Evolutionary conservation across 2,888 invertebrate species (phyloP).

Genomic region (Rotaria magnacalcarata): DNA sequence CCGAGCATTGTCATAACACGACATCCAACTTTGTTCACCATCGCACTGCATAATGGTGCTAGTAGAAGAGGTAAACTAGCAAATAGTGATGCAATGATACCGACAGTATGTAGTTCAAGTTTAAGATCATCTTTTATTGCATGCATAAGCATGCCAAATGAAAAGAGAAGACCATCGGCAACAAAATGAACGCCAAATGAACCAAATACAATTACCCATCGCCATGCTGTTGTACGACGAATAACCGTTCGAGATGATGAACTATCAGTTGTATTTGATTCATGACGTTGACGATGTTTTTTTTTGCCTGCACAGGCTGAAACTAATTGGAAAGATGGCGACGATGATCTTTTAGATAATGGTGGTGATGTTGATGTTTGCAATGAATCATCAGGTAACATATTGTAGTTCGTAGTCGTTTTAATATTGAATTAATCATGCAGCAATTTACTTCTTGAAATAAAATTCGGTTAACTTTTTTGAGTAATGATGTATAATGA

Average conservation of each 20-base stretch:
- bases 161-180: slow-evolving; percentile 76
- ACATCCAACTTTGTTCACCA: slow-evolving; percentile 57
- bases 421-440: background rate
- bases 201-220: background rate
- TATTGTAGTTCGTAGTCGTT: background rate
- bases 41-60: slow-evolving; percentile 57
- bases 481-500: background rate
- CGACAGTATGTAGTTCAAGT: slow-evolving; percentile 76
- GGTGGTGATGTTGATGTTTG: background rate
- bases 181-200: slow-evolving; percentile 20
- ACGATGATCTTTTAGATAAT: background rate
- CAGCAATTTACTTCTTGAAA: background rate
- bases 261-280: slow-evolving; percentile 24
- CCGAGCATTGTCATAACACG: slow-evolving; percentile 54
- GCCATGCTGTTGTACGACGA: slow-evolving; percentile 21
- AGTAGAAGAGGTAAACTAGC: slow-evolving; percentile 78
- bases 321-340: background rate
- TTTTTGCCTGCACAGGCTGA: background rate
- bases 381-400: background rate
- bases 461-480: background rate
- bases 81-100: slow-evolving; percentile 68
- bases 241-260: slow-evolving; percentile 1
- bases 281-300: background rate
- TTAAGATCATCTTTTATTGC: slow-evolving; percentile 79
- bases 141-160: slow-evolving; percentile 77